A percentile compares a stretch with the other conserved stretches of the same genome.
Evolutionary conservation across 2,888 invertebrate species (phyloP).

Genomic region (Andrena trimmerana): DNA sequence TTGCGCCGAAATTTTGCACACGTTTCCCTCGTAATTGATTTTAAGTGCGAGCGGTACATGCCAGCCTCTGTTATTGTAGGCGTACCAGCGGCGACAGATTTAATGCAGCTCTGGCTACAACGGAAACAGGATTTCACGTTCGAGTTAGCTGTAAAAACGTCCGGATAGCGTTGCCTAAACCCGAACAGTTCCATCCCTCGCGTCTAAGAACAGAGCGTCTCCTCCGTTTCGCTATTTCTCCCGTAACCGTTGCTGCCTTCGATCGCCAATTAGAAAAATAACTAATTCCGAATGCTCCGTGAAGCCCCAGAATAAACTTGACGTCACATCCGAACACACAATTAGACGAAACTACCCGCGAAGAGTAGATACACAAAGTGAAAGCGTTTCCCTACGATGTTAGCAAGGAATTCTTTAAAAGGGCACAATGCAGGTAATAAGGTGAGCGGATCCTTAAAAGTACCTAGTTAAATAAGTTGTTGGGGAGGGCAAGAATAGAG

Average conservation of each 20-base stretch:
- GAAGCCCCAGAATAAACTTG: conserved; percentile 17
- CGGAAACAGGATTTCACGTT: conserved; percentile 17
- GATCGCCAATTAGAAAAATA: background rate
- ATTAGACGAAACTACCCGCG: background rate
- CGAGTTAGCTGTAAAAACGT: background rate
- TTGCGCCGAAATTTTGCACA: background rate
- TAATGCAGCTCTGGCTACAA: background rate
- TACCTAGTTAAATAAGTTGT: conserved; percentile 35
- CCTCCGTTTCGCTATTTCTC: conserved; percentile 22
- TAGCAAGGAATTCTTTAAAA: conserved; percentile 8
- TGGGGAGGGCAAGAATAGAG: conserved; percentile 24
- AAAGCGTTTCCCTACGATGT: background rate
- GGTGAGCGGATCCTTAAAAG: background rate
- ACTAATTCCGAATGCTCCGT: no score
- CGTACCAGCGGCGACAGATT: no score
- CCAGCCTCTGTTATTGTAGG: no score
- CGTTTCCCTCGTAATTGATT: conserved; percentile 20
- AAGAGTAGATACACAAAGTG: background rate
- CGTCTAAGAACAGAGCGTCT: background rate
- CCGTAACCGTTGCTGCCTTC: background rate
- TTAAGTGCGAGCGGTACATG: conserved; percentile 5
- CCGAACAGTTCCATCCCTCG: no score
- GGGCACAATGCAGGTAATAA: background rate
- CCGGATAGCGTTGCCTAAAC: no score
- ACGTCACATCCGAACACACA: conserved; percentile 12